phyloP scores from a whole-genome alignment of 2,113 vertebrate genomes.

The Percina caprodes region DNA sequence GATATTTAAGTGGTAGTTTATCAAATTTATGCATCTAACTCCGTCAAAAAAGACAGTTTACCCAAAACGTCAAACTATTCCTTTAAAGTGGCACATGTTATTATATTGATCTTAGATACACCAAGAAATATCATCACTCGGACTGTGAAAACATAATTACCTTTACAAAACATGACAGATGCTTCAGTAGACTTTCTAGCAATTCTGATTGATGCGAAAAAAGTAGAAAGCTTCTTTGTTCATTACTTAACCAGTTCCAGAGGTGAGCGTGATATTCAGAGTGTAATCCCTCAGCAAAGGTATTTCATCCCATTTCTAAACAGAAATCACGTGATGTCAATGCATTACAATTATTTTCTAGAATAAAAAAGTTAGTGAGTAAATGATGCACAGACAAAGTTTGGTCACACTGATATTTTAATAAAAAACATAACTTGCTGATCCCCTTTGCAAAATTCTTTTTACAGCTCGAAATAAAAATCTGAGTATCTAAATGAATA shows the following conservation, averaged over 20 bases:
- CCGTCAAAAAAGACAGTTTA: neutral
- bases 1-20: neutral
- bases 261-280: neutral
- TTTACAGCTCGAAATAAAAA: neutral
- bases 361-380: neutral
- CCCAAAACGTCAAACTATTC: neutral
- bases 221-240: neutral
- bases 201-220: neutral
- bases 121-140: neutral
- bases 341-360: neutral
- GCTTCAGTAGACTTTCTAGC: neutral
- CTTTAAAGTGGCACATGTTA: neutral
- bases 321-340: neutral
- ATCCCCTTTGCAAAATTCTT: neutral
- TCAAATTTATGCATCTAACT: neutral
- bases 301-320: neutral
- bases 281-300: neutral
- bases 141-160: conserved; percentile 2
- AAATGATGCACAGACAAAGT: conserved; percentile 7
- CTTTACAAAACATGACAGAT: neutral
- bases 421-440: neutral
- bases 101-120: neutral
- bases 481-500: neutral
- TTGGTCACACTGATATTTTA: neutral
- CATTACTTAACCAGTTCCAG: neutral